Base-by-base conservation (phyloP, 2,113 vertebrate genomes). In the Nibea coibor region DNA sequence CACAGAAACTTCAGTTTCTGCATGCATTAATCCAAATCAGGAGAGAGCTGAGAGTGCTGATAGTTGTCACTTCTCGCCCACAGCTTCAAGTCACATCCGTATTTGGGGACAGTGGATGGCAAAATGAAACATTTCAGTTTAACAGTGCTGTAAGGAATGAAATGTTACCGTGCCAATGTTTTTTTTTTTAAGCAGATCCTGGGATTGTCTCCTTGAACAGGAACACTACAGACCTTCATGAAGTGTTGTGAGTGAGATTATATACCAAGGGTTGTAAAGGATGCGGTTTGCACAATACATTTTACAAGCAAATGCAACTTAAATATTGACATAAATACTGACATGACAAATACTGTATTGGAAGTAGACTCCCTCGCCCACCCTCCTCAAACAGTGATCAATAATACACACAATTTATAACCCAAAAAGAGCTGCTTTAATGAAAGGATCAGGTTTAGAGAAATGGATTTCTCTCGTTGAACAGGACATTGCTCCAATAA, bases 11-110 rank as follows among this genome's bases (percentile, higher is more conserved):
- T 59, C 11, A 9, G 31, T 69, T 39, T 73, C 53, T 72, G 45
- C 24, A 66, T 28, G 31, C 63, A 63, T 39, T 79, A 15, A 80
- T 82, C 57, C 80, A 61, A 70, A 75, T 69, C 68, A 54, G 53
- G 45, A 69, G 61, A 68, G 56, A 8, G 12, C 39, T 35, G 61
- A 22, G 59, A 58, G 58, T 43, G 20, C 56, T 19, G 70, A 63
- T 51, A 66, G 31, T 45, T 12, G 26, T 20, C 19, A 22, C 24
- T 43, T 78, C 63, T 84, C 43, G 1, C 62, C 48, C 47, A 10
- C 6, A 0, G 10, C 66, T 81, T 20, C 7, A 17, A 35, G 6
- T 76, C 24, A 42, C 48, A 6, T 45, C 42, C 22, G 12, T 5
- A 3, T 53, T 54, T 84, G 56, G 56, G 56, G 72, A 82, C 35